Percentiles rank a stretch among this genome's conserved stretches.
Conservation (phyloP, 2,797 vertebrate species). For the Hoplostethus atlanticus region DNA sequence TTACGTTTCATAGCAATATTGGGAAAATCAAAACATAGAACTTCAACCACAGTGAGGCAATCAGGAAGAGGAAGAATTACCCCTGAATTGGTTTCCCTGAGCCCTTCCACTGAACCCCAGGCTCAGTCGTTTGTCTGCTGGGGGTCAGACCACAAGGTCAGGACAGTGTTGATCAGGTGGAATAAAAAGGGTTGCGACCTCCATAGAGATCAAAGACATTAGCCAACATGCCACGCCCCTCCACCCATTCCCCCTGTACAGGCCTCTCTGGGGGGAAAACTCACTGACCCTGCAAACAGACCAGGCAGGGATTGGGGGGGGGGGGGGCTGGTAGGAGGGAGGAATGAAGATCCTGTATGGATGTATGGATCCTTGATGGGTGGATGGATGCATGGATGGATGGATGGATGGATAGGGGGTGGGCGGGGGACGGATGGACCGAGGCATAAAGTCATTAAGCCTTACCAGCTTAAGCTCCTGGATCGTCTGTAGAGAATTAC, state of each 20-base stretch:
- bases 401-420: neutral
- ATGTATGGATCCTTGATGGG: neutral
- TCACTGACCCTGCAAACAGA: conserved; percentile 66
- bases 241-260: conserved; percentile 40
- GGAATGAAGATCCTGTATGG: neutral
- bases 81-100: neutral
- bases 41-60: neutral
- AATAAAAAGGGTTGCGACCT: conserved; percentile 60
- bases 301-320: neutral
- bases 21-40: neutral
- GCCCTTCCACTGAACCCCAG: conserved; percentile 28
- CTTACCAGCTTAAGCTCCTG: conserved; percentile 29
- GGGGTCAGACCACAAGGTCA: conserved; percentile 59
- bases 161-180: conserved; percentile 66
- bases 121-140: conserved; percentile 30
- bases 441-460: conserved; percentile 35
- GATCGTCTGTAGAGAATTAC: neutral
- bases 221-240: conserved; percentile 53
- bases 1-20: too few species aligned
- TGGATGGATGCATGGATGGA: conserved; percentile 6
- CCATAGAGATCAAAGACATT: conserved; percentile 64
- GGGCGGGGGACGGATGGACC: conserved; percentile 28
- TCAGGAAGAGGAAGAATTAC: neutral
- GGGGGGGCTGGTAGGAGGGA: neutral
- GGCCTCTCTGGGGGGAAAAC: conserved; percentile 46